Evolutionary conservation across 1,140 invertebrate genomes (phyloP), one percentile per base, ranked within the genome.

Genomic region (Papilio helenus): DNA sequence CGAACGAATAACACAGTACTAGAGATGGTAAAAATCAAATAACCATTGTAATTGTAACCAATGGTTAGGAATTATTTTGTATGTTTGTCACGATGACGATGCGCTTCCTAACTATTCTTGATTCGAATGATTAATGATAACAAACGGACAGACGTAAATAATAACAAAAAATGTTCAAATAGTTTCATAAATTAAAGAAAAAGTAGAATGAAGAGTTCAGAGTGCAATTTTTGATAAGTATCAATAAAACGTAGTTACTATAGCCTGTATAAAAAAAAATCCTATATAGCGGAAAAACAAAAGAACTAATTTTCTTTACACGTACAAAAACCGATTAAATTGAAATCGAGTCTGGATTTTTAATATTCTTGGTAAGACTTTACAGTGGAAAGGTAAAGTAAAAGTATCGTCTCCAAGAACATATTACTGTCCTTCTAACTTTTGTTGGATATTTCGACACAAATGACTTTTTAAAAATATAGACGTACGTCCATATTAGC

Each of bases 101-200:
- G 72, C 72, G 26, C 72, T 73, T 73, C 49, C 72, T 72, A 20
- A 72, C 68, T 49, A 73, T 73, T 73, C 72, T 73, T 49, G 39
- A 73, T 73, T 26, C 42, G 72, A 73, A 73, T 73, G 72, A 73
- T 73, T 73, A 73, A 73, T 73, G 72, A 73, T 73, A 73, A 44
- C 42, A 44, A 49, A 49, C 44, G 72, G 72, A 73, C 20, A 73
- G 72, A 73, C 42, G 42, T 49, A 73, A 73, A 73, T 49, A 73
- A 9, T 46, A 49, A 68, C 10, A 73, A 46, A 46, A 73, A 73
- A 73, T 0, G 16, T 72, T 49, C 42, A 44, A 73, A 73, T 8
- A 49, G 42, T 73, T 49, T 73, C 20, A 18, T 73, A 46, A 73
- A 73, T 73, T 73, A 44, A 16, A 49, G 72, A 20, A 73, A 73